A percentile compares a stretch with the other conserved stretches of the same genome.
These are phyloP conservation scores for Batillaria attramentaria DNA, from an alignment of 1,140 invertebrate genomes.

Conservation along the genomic window DNA sequence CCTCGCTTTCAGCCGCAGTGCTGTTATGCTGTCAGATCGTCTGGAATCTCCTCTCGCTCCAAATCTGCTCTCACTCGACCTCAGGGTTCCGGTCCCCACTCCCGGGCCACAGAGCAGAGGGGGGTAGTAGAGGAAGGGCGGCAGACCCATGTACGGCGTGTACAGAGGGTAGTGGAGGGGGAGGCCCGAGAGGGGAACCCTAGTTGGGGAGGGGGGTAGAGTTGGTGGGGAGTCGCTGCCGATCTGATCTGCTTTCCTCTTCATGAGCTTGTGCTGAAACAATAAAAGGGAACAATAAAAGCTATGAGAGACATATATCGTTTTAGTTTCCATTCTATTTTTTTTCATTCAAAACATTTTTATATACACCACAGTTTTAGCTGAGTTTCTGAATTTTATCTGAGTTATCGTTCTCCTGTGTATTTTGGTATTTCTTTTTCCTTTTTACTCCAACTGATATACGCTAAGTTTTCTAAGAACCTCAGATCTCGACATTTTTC, in stretches of 20 bases:
- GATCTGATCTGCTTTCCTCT: neutral
- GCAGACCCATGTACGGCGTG: constrained; percentile 18
- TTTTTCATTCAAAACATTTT: too few relatives aligned
- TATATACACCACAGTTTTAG: too few relatives aligned
- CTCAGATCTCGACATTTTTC: too few relatives aligned
- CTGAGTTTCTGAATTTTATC: too few relatives aligned
- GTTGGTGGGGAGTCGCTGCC: neutral
- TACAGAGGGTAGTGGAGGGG: constrained; percentile 8
- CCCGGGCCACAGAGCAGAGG: constrained; percentile 1
- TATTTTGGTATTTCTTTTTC: too few relatives aligned
- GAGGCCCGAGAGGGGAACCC: neutral
- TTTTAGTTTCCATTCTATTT: too few relatives aligned
- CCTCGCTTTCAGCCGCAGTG: constrained; percentile 88
- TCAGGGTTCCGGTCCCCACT: neutral
- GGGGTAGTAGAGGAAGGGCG: constrained; percentile 8
- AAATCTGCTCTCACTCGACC: neutral
- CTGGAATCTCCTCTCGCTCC: constrained; percentile 75
- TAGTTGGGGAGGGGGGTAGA: neutral
- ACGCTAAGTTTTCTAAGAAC: too few relatives aligned
- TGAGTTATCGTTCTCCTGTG: too few relatives aligned
- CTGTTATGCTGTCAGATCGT: constrained; percentile 88
- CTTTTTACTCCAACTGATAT: too few relatives aligned
- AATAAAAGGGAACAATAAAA: constrained; percentile 9
- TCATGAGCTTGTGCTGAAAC: constrained; percentile 4
- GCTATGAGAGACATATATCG: too few relatives aligned